phyloP scores from a whole-genome alignment of 2,113 vertebrate genomes.

The Syngnathus scovelli region DNA sequence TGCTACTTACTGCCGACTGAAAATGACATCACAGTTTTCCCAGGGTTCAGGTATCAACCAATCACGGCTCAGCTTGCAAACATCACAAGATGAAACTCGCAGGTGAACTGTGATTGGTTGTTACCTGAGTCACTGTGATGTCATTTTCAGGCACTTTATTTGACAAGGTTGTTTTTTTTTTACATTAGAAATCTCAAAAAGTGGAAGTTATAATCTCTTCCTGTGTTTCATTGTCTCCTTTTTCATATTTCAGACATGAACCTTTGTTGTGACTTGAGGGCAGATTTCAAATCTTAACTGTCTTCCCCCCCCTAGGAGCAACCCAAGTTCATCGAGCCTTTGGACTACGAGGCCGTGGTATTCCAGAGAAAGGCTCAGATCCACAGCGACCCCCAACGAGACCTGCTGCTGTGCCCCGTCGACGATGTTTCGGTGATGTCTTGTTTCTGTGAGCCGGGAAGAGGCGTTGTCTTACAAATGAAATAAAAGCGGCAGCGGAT shows the following conservation, averaged over 20 bases:
- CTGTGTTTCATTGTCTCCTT: neutral
- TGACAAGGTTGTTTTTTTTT: too few species aligned
- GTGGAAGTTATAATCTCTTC: too few species aligned
- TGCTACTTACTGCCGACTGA: too few species aligned
- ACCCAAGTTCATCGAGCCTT: slow-evolving; percentile 88
- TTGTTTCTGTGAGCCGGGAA: neutral
- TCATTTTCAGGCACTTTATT: too few species aligned
- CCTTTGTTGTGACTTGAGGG: neutral
- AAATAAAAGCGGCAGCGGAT: neutral
- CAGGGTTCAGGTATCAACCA: too few species aligned
- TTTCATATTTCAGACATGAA: neutral
- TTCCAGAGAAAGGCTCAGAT: slow-evolving; percentile 93
- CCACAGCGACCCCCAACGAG: slow-evolving; percentile 91
- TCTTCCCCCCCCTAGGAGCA: slow-evolving; percentile 76
- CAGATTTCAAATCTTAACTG: neutral
- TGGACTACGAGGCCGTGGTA: slow-evolving; percentile 94
- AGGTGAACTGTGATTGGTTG: too few species aligned
- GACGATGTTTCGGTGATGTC: slow-evolving; percentile 88
- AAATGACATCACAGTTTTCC: too few species aligned
- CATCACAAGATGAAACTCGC: too few species aligned
- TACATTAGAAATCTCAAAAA: neutral
- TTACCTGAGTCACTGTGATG: too few species aligned
- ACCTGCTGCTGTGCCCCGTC: slow-evolving; percentile 89
- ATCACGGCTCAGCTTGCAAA: too few species aligned
- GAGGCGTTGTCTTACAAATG: neutral